Percentiles rank a stretch among this genome's conserved stretches.
Evolutionary conservation across 92 coral and sea anemone species (phyloP).

Genomic region (Palythoa caribaeorum): DNA sequence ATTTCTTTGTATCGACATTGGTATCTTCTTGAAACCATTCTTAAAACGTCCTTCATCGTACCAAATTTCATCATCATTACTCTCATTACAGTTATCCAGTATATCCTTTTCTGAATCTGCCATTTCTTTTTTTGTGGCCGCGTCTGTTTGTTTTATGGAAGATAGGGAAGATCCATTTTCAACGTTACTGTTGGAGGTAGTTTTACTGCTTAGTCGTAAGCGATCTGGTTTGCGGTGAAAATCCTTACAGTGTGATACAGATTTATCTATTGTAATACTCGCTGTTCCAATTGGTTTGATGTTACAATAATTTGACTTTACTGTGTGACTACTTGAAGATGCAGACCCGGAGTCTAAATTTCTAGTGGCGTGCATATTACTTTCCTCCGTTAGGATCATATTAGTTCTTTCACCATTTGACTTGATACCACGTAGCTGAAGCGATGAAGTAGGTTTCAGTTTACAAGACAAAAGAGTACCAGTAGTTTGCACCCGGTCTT

Average conservation of each 20-base stretch:
- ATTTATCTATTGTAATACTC: not conserved
- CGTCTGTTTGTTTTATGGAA: not conserved
- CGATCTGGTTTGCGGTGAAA: constrained; percentile 11
- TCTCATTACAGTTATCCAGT: constrained; percentile 17
- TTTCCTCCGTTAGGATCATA: constrained; percentile 23
- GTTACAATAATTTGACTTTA: not conserved
- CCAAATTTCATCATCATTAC: constrained; percentile 13
- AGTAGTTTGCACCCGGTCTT: not conserved
- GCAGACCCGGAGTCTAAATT: not conserved
- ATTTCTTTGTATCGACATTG: not conserved
- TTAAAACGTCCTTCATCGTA: not conserved
- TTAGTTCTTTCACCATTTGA: constrained; percentile 28
- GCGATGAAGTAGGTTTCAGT: not conserved
- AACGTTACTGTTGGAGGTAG: constrained; percentile 1
- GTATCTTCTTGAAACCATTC: not conserved
- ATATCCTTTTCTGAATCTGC: constrained; percentile 10
- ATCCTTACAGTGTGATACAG: not conserved
- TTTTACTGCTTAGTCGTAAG: constrained; percentile 8
- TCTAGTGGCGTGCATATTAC: not conserved
- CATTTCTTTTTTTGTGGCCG: not conserved
- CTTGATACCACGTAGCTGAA: not conserved
- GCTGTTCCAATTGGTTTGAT: not conserved
- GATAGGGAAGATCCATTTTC: not conserved
- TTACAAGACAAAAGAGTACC: not conserved
- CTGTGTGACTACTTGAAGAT: not conserved